A percentile compares a stretch with the other conserved stretches of the same genome.
Evolutionary conservation across 2,888 invertebrate genomes (phyloP).

Genomic region (Melipona beecheii): DNA sequence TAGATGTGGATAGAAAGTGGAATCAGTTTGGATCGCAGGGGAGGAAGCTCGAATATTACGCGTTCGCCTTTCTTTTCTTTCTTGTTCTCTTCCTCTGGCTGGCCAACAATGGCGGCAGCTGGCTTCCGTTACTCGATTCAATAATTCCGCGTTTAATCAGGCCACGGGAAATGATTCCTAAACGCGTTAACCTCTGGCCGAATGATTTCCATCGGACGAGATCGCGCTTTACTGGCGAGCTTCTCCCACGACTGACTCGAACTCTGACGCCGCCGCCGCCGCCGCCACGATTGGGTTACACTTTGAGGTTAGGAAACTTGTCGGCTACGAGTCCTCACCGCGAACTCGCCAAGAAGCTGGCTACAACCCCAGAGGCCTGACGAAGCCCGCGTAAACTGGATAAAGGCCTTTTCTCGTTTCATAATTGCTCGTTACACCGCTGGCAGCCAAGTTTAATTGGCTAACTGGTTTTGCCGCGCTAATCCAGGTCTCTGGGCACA

Average conservation of each 20-base stretch:
- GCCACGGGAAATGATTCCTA: constrained; percentile 40
- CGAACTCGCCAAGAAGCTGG: constrained; percentile 34
- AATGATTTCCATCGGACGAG: constrained; percentile 14
- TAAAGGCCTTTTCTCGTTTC: constrained; percentile 32
- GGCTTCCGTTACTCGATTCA: constrained; percentile 21
- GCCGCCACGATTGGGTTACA: constrained; percentile 46
- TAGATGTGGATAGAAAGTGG: too few relatives aligned
- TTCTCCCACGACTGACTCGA: constrained; percentile 17
- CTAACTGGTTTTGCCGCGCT: background rate
- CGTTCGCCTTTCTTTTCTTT: too few relatives aligned
- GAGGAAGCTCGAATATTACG: too few relatives aligned
- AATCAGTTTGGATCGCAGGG: too few relatives aligned
- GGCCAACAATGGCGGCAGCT: background rate
- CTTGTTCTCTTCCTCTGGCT: background rate
- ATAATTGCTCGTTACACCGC: constrained; percentile 39
- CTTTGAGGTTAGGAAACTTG: constrained; percentile 3
- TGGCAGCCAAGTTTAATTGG: constrained; percentile 24
- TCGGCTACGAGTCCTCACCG: background rate
- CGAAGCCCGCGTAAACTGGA: constrained; percentile 32
- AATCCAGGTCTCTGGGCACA: background rate
- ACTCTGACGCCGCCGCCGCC: background rate
- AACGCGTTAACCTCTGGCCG: constrained; percentile 36
- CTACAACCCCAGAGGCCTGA: constrained; percentile 19
- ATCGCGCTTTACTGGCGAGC: constrained; percentile 41
- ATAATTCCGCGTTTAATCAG: constrained; percentile 45